Evolutionary conservation across 2,113 vertebrate genomes (phyloP).

Genomic region (Peromyscus polionotus): DNA sequence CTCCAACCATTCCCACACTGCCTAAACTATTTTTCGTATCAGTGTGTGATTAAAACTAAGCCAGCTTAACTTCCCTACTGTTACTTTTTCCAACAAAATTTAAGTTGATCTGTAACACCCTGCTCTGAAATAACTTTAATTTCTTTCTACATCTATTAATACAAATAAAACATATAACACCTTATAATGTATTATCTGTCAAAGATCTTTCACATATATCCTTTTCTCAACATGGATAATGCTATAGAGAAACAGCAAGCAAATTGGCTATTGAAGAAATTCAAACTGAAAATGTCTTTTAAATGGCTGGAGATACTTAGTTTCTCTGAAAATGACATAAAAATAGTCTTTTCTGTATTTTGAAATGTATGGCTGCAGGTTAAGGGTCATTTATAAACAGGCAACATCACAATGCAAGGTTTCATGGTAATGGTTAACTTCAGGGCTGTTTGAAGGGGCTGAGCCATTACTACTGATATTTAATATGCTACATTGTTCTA

Average conservation of each 20-base stretch:
- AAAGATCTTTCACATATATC: neutral
- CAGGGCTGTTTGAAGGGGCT: neutral
- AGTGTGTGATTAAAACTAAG: neutral
- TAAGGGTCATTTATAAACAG: neutral
- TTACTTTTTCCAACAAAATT: neutral
- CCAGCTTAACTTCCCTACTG: neutral
- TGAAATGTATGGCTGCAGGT: neutral
- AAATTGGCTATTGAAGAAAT: neutral
- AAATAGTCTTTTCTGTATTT: neutral
- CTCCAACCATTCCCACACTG: neutral
- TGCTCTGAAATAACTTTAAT: conserved; percentile 47
- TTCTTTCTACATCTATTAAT: conserved; percentile 15
- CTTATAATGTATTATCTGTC: neutral
- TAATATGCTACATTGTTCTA: neutral
- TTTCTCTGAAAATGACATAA: conserved; percentile 3
- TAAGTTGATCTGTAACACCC: neutral
- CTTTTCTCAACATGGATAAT: neutral
- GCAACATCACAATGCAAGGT: conserved; percentile 16
- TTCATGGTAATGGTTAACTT: neutral
- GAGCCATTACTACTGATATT: neutral
- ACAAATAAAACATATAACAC: conserved; percentile 18
- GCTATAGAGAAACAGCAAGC: neutral
- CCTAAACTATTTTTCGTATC: neutral
- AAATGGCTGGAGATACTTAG: conserved; percentile 2
- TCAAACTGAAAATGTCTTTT: conserved; percentile 36